Base-by-base conservation (phyloP, 2,888 invertebrate genomes). In the Timandra comae region DNA sequence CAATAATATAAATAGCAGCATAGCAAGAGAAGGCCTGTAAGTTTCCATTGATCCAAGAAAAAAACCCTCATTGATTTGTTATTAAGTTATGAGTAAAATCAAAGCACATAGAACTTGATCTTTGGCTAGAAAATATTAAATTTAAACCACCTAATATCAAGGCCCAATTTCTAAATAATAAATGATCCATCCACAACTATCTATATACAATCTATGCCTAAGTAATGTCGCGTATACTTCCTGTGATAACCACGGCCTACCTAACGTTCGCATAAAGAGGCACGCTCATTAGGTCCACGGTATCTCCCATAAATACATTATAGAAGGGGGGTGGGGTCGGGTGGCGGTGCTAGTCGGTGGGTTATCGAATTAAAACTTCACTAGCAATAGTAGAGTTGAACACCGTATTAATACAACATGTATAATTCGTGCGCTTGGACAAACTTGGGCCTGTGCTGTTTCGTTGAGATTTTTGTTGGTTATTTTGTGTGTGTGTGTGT, bases 221-320 rank as follows among this genome's bases (percentile, higher is more conserved):
- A n/a, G n/a, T n/a, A n/a, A n/a, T n/a, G n/a, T n/a, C n/a, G n/a
- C n/a, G n/a, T n/a, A n/a, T n/a, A 24, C 35, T 43, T 46, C 42
- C 41, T 56, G 49, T n/a, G n/a, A n/a, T n/a, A n/a, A n/a, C n/a
- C n/a, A n/a, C 49, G 26, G 46, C 49, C 48, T 54, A 54, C 51
- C 57, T 50, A 52, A 58, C 62, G 67, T 62, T 58, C 60, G 52
- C 68, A 73, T 70, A 78, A 80, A 81, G 78, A 76, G 76, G 72
- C 66, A 65, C 77, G 65, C 84, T 85, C 84, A 85, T 85, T 84
- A 85, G 78, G 67, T 61, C 58, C 76, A 76, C 66, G 81, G 82
- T 81, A 84, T 84, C 78, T 77, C 60, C 77, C 82, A 81, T 84
- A 82, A 85, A 85, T 84, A 84, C 82, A 75, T 84, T 85, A 82